Evolutionary conservation across 2,113 vertebrate genomes (phyloP).

Genomic region (Hippocampus abdominalis): DNA sequence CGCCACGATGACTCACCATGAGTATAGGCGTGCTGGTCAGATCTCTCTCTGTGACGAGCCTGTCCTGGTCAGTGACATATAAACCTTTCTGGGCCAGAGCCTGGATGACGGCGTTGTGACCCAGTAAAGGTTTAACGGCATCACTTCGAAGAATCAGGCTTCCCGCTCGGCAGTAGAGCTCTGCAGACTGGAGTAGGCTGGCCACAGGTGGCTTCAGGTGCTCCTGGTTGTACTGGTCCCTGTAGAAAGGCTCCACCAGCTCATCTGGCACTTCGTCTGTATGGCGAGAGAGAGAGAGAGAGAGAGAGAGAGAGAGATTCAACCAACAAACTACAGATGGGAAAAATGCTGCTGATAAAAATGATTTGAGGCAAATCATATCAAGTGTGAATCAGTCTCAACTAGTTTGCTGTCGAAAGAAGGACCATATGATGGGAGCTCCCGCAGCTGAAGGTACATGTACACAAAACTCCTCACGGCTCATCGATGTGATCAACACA

Average conservation of each 20-base stretch:
- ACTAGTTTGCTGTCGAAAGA: background rate
- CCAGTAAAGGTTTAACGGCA: conserved; percentile 90
- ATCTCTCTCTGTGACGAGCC: conserved; percentile 92
- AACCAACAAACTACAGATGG: background rate
- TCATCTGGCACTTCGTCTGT: conserved; percentile 91
- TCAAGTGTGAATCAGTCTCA: background rate
- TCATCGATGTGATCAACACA: too few relatives aligned
- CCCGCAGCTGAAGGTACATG: too few relatives aligned
- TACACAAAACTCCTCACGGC: too few relatives aligned
- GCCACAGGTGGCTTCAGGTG: conserved; percentile 95
- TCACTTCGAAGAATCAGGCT: conserved; percentile 97
- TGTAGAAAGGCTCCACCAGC: conserved; percentile 88
- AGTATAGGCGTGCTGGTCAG: conserved; percentile 91
- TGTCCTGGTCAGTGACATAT: conserved; percentile 95
- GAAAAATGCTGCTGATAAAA: background rate
- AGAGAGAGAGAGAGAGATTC: background rate
- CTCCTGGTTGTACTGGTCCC: conserved; percentile 95
- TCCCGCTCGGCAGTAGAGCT: conserved; percentile 94
- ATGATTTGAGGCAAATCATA: background rate
- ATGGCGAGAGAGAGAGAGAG: background rate
- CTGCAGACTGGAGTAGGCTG: conserved; percentile 89
- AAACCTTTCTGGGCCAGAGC: conserved; percentile 95
- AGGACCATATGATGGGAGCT: background rate
- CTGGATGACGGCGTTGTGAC: conserved; percentile 97
- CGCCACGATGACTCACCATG: conserved; percentile 81